A percentile compares a stretch with the other conserved stretches of the same genome.
Conservation (phyloP, 2,797 vertebrate genomes). For the Propithecus deckenii region DNA sequence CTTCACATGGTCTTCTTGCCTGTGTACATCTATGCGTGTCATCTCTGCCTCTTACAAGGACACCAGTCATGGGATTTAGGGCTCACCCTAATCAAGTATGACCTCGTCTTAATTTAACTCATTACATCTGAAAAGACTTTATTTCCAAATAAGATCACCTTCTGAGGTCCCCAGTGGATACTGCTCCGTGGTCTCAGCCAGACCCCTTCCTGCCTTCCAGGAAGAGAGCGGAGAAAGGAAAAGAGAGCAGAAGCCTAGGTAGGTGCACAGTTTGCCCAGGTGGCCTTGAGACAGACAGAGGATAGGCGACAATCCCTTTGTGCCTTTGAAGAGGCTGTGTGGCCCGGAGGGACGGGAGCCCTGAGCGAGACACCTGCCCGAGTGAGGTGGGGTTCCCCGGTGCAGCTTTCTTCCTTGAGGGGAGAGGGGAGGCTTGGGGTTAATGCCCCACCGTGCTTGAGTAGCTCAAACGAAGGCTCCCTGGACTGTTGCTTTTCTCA, state of each 20-base stretch:
- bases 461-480: background rate
- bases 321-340: background rate
- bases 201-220: background rate
- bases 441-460: background rate
- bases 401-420: background rate
- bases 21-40: background rate
- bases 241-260: background rate
- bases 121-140: background rate
- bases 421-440: background rate
- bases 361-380: background rate
- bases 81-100: background rate
- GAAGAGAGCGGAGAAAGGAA: background rate
- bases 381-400: background rate
- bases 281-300: background rate
- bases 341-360: background rate
- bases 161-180: background rate
- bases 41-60: background rate
- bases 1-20: background rate
- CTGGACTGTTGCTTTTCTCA: background rate
- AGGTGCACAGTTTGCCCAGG: background rate
- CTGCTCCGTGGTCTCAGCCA: background rate
- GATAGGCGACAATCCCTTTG: background rate
- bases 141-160: background rate
- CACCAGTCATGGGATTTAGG: background rate
- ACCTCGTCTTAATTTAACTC: background rate